Evolutionary conservation across 1,140 invertebrate genomes (phyloP).

Genomic region (Drosophila simulans): DNA sequence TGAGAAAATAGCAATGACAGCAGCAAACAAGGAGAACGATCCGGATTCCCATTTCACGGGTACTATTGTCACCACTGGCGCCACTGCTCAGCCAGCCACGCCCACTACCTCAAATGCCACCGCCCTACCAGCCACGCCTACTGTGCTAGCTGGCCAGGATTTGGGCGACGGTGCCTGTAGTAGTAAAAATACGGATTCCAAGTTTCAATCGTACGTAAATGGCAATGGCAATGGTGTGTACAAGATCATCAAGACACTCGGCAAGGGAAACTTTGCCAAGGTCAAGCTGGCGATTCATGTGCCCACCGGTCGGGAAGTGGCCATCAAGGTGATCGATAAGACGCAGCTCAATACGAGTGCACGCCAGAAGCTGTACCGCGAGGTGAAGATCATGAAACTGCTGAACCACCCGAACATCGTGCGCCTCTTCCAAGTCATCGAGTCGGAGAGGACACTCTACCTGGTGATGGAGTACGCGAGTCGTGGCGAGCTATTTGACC

Average conservation of each 20-base stretch:
- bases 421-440: conserved; percentile 99
- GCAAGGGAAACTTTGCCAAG: conserved; percentile 99
- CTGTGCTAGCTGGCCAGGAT: conserved; percentile 24
- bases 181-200: conserved; percentile 46
- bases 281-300: conserved; percentile 99
- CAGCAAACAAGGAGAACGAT: conserved; percentile 54
- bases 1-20: conserved; percentile 32
- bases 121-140: neutral
- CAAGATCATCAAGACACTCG: conserved; percentile 99
- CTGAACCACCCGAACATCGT: conserved; percentile 99
- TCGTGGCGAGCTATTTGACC: conserved; percentile 99
- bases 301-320: conserved; percentile 99
- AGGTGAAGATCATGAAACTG: conserved; percentile 99
- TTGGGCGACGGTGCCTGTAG: conserved; percentile 27
- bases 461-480: conserved; percentile 99
- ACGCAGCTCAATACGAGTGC: conserved; percentile 99
- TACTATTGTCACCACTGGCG: conserved; percentile 20
- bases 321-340: conserved; percentile 99
- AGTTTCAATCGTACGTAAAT: conserved; percentile 64
- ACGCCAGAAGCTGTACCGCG: conserved; percentile 93
- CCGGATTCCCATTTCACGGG: conserved; percentile 1
- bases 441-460: conserved; percentile 99
- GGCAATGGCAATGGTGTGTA: conserved; percentile 90
- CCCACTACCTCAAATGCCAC: conserved; percentile 12
- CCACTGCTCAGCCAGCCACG: conserved; percentile 16